Conservation (phyloP, 2,797 vertebrate species). For the Rhinatrema bivittatum region DNA sequence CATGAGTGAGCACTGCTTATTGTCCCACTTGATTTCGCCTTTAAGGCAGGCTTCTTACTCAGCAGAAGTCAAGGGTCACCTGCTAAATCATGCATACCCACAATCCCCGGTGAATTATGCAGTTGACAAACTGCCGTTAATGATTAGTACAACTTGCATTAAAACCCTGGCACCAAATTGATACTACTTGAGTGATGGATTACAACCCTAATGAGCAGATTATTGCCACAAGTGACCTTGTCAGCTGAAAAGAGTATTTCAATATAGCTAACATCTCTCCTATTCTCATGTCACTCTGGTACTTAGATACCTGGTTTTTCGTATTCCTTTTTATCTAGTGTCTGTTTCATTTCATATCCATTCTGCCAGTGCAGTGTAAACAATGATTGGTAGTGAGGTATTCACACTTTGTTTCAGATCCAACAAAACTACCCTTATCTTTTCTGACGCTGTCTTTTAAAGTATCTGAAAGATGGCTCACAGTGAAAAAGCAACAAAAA, state of each 20-base stretch:
- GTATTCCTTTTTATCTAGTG: constrained; percentile 13
- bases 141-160: constrained; percentile 58
- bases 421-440: too few species aligned
- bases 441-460: too few species aligned
- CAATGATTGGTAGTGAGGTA: too few species aligned
- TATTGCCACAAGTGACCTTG: constrained; percentile 71
- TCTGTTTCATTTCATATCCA: not conserved
- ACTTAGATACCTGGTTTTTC: constrained; percentile 35
- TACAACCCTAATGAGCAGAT: constrained; percentile 68
- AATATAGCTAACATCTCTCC: constrained; percentile 48
- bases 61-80: constrained; percentile 64
- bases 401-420: too few species aligned
- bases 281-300: constrained; percentile 24
- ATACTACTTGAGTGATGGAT: constrained; percentile 73
- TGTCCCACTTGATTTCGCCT: constrained; percentile 70
- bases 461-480: too few species aligned
- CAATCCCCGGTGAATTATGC: constrained; percentile 59
- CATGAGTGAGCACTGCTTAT: constrained; percentile 70
- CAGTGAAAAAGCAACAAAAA: too few species aligned
- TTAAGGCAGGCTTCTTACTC: constrained; percentile 67
- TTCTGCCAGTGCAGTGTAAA: too few species aligned
- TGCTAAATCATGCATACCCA: constrained; percentile 61
- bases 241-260: constrained; percentile 48
- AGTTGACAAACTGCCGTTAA: constrained; percentile 68
- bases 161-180: constrained; percentile 60